These are phyloP conservation scores for Cephus sareptanus DNA, from an alignment of 2,888 invertebrate species.

Conservation along the genomic window DNA sequence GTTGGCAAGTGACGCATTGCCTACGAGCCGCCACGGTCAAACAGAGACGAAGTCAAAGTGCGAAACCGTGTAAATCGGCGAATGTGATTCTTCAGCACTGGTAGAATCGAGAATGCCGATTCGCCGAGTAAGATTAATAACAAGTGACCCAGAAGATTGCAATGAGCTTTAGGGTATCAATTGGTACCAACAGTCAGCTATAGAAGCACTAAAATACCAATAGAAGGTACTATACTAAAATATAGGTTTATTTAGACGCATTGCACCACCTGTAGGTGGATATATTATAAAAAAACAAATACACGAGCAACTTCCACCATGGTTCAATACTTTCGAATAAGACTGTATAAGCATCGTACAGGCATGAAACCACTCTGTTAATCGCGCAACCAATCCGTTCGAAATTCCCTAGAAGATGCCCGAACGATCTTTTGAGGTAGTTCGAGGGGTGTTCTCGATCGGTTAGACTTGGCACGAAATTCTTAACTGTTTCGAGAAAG, in stretches of 20 bases:
- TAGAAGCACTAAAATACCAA: neutral
- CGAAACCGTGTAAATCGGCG: constrained; percentile 38
- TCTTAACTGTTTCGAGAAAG: neutral
- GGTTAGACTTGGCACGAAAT: neutral
- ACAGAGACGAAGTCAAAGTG: constrained; percentile 31
- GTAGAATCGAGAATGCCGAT: neutral
- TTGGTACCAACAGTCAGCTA: neutral
- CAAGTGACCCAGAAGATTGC: neutral
- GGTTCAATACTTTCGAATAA: neutral
- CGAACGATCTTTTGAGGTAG: neutral
- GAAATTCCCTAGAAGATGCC: neutral
- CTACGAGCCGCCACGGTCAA: constrained; percentile 6
- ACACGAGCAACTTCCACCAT: neutral
- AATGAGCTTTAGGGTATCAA: neutral
- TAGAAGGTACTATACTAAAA: neutral
- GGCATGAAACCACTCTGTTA: neutral
- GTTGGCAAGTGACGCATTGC: constrained; percentile 29
- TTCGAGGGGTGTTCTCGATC: neutral
- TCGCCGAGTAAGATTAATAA: constrained; percentile 18
- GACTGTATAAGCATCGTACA: neutral
- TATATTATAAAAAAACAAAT: neutral
- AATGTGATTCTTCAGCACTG: constrained; percentile 27
- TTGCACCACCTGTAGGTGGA: neutral
- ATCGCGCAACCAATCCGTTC: neutral
- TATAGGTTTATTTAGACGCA: neutral